phyloP scores from a whole-genome alignment of 1,140 invertebrate genomes.

The Oncopeltus fasciatus region DNA sequence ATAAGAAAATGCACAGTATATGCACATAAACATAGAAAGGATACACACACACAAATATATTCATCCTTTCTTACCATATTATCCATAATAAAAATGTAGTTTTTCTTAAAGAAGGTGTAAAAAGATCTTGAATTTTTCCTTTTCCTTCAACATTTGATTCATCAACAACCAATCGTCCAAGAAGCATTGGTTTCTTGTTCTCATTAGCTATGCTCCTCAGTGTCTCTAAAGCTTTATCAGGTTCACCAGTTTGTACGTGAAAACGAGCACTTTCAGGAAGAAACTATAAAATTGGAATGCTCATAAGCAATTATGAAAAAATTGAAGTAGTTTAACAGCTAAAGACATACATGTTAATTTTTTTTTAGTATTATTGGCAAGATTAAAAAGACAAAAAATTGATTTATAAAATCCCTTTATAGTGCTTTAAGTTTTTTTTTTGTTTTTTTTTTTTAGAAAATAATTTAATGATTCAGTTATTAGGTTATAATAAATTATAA shows the following conservation, averaged over 20 bases:
- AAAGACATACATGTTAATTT: too few relatives aligned
- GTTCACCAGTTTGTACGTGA: constrained; percentile 69
- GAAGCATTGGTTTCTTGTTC: constrained; percentile 77
- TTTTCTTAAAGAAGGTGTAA: constrained; percentile 61
- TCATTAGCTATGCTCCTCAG: constrained; percentile 67
- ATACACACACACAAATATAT: background rate
- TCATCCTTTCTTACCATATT: constrained; percentile 75
- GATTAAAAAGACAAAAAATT: too few relatives aligned
- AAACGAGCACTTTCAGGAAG: constrained; percentile 83
- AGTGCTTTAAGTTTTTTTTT: too few relatives aligned
- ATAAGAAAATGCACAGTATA: too few relatives aligned
- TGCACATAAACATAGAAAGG: background rate
- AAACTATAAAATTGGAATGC: constrained; percentile 63
- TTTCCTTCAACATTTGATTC: constrained; percentile 41
- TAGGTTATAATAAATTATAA: too few relatives aligned
- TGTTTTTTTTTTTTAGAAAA: too few relatives aligned
- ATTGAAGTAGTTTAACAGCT: too few relatives aligned
- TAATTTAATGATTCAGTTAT: too few relatives aligned
- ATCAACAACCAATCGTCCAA: constrained; percentile 75
- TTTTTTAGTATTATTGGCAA: too few relatives aligned
- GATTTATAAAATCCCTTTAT: background rate
- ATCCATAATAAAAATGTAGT: constrained; percentile 84
- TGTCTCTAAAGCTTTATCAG: constrained; percentile 71
- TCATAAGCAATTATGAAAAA: too few relatives aligned
- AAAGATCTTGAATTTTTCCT: constrained; percentile 59